Evolutionary conservation across 2,888 invertebrate genomes (phyloP).

Genomic region (Pollenia griseotomentosa): DNA sequence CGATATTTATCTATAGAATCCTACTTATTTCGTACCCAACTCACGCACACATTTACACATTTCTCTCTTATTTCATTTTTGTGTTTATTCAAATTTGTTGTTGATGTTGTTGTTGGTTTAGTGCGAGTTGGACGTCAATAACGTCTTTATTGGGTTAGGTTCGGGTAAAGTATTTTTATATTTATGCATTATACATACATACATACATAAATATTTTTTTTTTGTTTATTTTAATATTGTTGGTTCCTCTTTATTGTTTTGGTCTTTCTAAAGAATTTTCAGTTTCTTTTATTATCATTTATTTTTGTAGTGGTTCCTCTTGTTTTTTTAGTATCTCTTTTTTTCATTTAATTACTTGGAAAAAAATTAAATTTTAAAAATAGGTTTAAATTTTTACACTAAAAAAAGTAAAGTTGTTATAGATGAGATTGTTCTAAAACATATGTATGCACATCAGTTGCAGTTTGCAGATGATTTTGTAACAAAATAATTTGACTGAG

Average conservation of each 20-base stretch:
- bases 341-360: no score
- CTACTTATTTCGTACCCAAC: not conserved
- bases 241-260: not conserved
- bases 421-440: no score
- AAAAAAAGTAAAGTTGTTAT: no score
- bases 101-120: conserved; percentile 1
- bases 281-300: no score
- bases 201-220: not conserved
- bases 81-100: conserved; percentile 5
- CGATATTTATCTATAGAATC: conserved; percentile 35
- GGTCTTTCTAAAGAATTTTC: not conserved
- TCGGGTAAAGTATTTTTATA: conserved; percentile 56
- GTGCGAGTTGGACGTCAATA: conserved; percentile 60
- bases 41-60: conserved; percentile 11
- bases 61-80: not conserved
- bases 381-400: not conserved
- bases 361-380: not conserved
- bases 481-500: no score
- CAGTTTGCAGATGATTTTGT: no score
- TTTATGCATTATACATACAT: not conserved
- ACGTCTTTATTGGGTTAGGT: conserved; percentile 69
- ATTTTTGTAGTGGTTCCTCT: no score
- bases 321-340: no score
- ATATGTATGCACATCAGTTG: no score
- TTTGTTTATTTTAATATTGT: conserved; percentile 11